Percentiles rank a stretch among this genome's conserved stretches.
phyloP scores from a whole-genome alignment of 2,113 vertebrate genomes.

The Takifugu bimaculatus region DNA sequence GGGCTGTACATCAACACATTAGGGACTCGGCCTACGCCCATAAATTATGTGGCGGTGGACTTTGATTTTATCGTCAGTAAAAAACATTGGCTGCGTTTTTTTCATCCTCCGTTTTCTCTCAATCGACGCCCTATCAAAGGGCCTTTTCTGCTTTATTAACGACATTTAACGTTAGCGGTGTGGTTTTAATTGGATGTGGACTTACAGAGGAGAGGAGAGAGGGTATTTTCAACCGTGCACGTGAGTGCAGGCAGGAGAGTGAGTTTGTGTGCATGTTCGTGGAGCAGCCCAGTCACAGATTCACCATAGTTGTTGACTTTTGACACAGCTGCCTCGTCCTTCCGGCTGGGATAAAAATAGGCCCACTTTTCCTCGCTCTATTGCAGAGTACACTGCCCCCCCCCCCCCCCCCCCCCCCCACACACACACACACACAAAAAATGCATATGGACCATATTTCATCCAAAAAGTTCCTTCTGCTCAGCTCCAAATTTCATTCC shows the following conservation, averaged over 20 bases:
- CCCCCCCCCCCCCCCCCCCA: constrained; percentile 18
- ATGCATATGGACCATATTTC: no score
- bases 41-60: constrained; percentile 62
- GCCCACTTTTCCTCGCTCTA: constrained; percentile 35
- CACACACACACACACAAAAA: constrained; percentile 10
- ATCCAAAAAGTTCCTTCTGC: no score
- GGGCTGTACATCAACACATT: constrained; percentile 67
- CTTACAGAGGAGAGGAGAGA: no score
- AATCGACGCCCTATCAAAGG: no score
- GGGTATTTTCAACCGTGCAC: neutral
- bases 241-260: neutral
- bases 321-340: constrained; percentile 70
- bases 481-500: no score
- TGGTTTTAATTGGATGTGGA: neutral
- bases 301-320: constrained; percentile 67
- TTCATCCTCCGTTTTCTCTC: no score
- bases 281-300: constrained; percentile 46
- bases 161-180: no score
- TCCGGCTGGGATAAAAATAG: constrained; percentile 71
- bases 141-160: no score
- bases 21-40: constrained; percentile 45
- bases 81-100: constrained; percentile 45
- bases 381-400: constrained; percentile 34
- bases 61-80: constrained; percentile 60
- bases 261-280: constrained; percentile 38